phyloP scores from a whole-genome alignment of 2,113 vertebrate genomes.

The cat (Felis catus) region DNA sequence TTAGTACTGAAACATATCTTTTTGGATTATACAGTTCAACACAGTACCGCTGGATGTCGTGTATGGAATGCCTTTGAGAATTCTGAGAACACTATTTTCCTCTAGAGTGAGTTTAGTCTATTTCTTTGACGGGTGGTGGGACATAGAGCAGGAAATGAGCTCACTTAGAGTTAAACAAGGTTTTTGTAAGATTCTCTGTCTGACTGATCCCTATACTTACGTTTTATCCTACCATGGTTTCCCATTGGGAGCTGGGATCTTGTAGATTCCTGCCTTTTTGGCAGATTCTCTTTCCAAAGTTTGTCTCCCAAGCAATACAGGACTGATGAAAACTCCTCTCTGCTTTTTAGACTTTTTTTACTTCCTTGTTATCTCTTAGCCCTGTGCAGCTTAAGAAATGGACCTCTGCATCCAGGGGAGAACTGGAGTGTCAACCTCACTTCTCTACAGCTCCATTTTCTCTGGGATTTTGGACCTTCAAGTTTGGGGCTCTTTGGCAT shows the following conservation, averaged over 20 bases:
- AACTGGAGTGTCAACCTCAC: not conserved
- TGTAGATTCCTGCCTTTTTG: not conserved
- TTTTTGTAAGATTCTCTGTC: not conserved
- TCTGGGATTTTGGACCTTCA: not conserved
- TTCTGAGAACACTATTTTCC: not conserved
- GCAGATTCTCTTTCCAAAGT: not conserved
- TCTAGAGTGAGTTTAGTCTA: not conserved
- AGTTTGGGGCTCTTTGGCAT: not conserved
- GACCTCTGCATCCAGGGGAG: not conserved
- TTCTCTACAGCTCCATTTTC: not conserved
- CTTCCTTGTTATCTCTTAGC: not conserved
- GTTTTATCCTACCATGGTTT: not conserved
- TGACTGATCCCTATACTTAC: not conserved
- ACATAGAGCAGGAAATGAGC: not conserved
- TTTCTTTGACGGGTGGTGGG: not conserved
- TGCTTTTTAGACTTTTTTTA: not conserved
- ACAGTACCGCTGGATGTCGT: not conserved
- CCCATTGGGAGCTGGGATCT: not conserved
- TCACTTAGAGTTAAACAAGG: not conserved
- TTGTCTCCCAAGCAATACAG: not conserved
- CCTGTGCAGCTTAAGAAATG: not conserved
- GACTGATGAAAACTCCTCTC: too few species aligned
- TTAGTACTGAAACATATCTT: not conserved
- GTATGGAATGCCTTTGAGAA: not conserved
- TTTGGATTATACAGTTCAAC: not conserved